Evolutionary conservation across 2,888 invertebrate species (phyloP).

Genomic region (Hetaerina titia): DNA sequence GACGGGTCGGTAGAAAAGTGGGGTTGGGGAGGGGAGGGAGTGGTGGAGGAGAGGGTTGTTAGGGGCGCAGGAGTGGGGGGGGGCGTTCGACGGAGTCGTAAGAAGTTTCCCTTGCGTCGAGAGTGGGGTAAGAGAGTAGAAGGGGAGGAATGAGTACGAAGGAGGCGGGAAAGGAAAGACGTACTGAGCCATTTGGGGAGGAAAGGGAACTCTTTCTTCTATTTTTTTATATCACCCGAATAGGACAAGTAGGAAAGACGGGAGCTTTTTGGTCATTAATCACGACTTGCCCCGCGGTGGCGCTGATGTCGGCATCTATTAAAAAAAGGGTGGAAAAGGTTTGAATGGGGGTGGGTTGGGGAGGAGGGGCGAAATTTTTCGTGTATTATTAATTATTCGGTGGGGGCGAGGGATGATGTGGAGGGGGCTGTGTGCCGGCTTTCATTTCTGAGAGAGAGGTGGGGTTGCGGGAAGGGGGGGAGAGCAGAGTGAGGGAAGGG

Average conservation of each 20-base stretch:
- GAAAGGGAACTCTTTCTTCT: constrained; percentile 32
- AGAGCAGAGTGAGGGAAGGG: neutral
- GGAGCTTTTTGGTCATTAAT: constrained; percentile 62
- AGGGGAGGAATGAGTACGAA: neutral
- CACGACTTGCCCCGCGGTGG: constrained; percentile 46
- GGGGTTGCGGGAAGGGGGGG: neutral
- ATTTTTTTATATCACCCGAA: constrained; percentile 21
- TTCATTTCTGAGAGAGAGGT: constrained; percentile 41
- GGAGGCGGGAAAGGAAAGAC: neutral
- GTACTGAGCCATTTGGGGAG: neutral
- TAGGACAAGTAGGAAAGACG: constrained; percentile 55
- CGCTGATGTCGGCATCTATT: constrained; percentile 62
- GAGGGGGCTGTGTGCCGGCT: constrained; percentile 2
- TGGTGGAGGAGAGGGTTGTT: neutral
- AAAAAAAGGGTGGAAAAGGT: neutral
- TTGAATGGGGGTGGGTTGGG: no score
- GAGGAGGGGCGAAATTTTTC: neutral
- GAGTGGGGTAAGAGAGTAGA: neutral
- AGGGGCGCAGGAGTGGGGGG: neutral
- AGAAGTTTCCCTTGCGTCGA: neutral
- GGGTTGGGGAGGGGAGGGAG: neutral
- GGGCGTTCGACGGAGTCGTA: neutral
- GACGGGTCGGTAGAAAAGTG: neutral
- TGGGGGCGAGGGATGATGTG: neutral
- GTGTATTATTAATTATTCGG: constrained; percentile 60